phyloP scores from a whole-genome alignment of 2,113 vertebrate genomes.

The Halcyon senegalensis region DNA sequence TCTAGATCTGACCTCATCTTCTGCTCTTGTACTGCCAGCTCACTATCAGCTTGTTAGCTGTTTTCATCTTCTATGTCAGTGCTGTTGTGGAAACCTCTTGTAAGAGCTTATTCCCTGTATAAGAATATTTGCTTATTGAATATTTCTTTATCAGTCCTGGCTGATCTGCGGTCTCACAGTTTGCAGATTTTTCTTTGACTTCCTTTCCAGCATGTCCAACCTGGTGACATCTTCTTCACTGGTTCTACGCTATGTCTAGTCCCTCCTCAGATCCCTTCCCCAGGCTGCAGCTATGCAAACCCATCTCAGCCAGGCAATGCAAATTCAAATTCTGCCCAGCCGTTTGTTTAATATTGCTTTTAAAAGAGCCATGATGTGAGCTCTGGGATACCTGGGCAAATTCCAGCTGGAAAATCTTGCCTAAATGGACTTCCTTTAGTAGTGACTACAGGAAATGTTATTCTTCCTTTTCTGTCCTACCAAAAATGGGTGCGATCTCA shows the following conservation, averaged over 20 bases:
- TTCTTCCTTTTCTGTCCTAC: background rate
- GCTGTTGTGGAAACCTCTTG: background rate
- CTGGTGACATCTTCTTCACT: background rate
- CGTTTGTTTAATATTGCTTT: background rate
- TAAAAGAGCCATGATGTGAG: background rate
- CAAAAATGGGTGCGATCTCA: background rate
- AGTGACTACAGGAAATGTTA: constrained; percentile 16
- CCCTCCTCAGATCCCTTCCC: background rate
- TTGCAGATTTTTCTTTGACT: background rate
- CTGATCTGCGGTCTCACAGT: fast-evolving
- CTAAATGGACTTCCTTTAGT: constrained; percentile 24
- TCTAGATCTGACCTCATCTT: background rate
- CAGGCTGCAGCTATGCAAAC: background rate
- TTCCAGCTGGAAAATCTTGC: constrained; percentile 13
- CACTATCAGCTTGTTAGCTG: fast-evolving
- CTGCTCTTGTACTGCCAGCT: background rate
- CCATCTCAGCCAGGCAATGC: background rate
- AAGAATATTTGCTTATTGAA: background rate
- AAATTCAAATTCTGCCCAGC: background rate
- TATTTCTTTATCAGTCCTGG: background rate
- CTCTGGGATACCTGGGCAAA: background rate
- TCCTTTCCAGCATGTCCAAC: background rate
- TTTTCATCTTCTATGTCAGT: background rate
- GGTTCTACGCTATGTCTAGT: background rate
- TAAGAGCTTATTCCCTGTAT: background rate